Evolutionary conservation across 2,888 invertebrate genomes (phyloP).

Genomic region (Drosophila mettleri): DNA sequence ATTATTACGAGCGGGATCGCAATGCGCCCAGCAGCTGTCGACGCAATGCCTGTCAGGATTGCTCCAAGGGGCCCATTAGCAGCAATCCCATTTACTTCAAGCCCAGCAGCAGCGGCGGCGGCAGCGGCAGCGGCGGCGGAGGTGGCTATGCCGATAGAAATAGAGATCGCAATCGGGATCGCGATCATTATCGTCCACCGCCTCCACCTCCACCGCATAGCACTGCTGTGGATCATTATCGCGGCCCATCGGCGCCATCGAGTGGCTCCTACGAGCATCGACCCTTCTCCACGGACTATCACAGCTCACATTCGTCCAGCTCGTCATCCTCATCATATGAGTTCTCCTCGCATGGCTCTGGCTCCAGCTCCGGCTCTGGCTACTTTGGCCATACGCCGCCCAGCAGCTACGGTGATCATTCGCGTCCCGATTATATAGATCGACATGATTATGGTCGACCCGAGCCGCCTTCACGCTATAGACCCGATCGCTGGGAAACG

Average conservation of each 20-base stretch:
- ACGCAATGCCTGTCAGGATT: slow-evolving; percentile 82
- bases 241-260: slow-evolving; percentile 76
- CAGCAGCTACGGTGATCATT: slow-evolving; percentile 80
- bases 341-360: slow-evolving; percentile 80
- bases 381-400: slow-evolving; percentile 82
- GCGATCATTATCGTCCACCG: slow-evolving; percentile 65
- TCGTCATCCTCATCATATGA: slow-evolving; percentile 75
- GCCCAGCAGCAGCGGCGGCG: slow-evolving; percentile 68
- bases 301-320: slow-evolving; percentile 64
- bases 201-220: slow-evolving; percentile 47
- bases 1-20: slow-evolving; percentile 92
- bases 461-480: slow-evolving; percentile 66
- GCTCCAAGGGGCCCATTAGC: slow-evolving; percentile 77
- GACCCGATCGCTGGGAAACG: slow-evolving; percentile 83
- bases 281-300: slow-evolving; percentile 76
- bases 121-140: slow-evolving; percentile 14
- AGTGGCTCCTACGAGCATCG: slow-evolving; percentile 79
- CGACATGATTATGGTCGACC: slow-evolving; percentile 80
- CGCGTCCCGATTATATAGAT: slow-evolving; percentile 79
- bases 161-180: slow-evolving; percentile 43
- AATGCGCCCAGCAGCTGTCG: slow-evolving; percentile 89
- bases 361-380: slow-evolving; percentile 59
- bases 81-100: slow-evolving; percentile 81
- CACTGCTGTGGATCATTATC: slow-evolving; percentile 82
- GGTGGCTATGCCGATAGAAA: slow-evolving; percentile 51